phyloP scores from a whole-genome alignment of 2,113 vertebrate genomes.

The Xenus cinereus region DNA sequence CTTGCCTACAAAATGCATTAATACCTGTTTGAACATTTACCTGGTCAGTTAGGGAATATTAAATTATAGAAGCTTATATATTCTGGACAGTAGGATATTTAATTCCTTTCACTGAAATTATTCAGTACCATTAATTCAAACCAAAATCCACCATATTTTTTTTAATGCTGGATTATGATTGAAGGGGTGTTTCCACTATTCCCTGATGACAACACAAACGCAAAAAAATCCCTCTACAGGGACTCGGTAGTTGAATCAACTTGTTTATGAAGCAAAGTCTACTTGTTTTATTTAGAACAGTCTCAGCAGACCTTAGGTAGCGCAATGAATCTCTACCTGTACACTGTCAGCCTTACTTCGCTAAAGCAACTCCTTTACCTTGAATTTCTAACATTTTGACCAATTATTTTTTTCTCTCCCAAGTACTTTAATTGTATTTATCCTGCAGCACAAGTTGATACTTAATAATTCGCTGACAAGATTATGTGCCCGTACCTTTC shows the following conservation, averaged over 20 bases:
- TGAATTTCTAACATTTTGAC: not conserved
- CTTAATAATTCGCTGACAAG: not conserved
- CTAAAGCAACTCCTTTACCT: not conserved
- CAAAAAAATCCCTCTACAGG: not conserved
- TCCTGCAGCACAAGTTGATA: not conserved
- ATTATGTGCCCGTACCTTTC: not conserved
- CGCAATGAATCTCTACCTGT: slow-evolving; percentile 14
- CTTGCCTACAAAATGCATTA: not conserved
- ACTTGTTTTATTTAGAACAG: slow-evolving; percentile 56
- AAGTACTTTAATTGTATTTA: not conserved
- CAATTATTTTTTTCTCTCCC: not conserved
- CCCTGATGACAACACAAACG: not conserved
- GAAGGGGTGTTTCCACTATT: slow-evolving; percentile 38
- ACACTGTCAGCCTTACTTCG: slow-evolving; percentile 3
- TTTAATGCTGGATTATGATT: slow-evolving; percentile 40
- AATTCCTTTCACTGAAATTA: not conserved
- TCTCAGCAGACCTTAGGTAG: slow-evolving; percentile 40
- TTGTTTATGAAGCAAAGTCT: slow-evolving; percentile 63
- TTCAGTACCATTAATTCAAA: not conserved
- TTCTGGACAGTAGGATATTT: not conserved
- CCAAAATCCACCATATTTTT: not conserved
- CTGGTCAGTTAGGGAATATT: not conserved
- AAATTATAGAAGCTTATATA: not conserved
- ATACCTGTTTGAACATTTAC: not conserved
- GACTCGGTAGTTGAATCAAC: slow-evolving; percentile 34